Percentiles rank a stretch among this genome's conserved stretches.
These are phyloP conservation scores for Tricholaema leucomelas DNA, from an alignment of 2,113 vertebrate genomes.

Conservation along the genomic window DNA sequence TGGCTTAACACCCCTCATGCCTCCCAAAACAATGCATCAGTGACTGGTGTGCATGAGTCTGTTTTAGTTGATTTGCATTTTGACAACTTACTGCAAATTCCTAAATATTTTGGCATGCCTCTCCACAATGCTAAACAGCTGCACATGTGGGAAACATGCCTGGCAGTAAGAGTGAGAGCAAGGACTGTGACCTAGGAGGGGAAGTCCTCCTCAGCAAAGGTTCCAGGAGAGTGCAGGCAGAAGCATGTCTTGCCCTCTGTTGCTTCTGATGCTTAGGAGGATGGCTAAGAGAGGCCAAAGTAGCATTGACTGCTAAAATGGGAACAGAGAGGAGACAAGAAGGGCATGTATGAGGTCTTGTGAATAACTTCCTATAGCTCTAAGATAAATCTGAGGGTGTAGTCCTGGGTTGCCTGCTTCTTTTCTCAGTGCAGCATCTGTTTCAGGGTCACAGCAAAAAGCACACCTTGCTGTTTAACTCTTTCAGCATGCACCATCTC, in stretches of 20 bases:
- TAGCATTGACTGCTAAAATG: neutral
- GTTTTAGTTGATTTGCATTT: neutral
- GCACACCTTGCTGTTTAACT: neutral
- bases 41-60: neutral
- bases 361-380: neutral
- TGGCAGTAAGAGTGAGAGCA: neutral
- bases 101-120: neutral
- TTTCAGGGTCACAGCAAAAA: neutral
- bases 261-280: neutral
- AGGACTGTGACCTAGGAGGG: neutral
- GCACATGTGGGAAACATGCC: neutral
- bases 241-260: neutral
- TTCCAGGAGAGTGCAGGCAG: neutral
- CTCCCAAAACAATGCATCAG: neutral
- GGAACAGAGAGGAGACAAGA: neutral
- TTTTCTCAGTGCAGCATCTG: neutral
- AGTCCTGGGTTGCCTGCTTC: neutral
- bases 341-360: neutral
- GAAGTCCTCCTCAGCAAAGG: neutral
- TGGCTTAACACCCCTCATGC: fast-evolving
- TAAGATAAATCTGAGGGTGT: neutral
- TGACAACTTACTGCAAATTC: neutral
- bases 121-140: neutral
- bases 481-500: neutral
- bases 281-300: neutral